These are phyloP conservation scores for Netelia melanura DNA, from an alignment of 2,888 invertebrate species.

Conservation along the genomic window DNA sequence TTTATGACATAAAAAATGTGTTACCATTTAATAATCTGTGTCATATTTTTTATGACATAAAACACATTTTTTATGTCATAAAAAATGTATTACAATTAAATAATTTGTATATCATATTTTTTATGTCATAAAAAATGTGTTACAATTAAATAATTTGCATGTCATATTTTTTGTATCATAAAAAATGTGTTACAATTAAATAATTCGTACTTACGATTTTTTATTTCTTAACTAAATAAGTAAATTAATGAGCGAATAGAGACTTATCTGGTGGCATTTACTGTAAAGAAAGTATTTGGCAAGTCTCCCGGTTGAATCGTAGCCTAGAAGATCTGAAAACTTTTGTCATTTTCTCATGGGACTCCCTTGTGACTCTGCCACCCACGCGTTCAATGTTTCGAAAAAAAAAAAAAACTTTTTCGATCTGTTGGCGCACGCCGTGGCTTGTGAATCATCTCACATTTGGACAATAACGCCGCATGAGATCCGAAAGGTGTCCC, in stretches of 20 bases:
- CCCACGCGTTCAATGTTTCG: conserved; percentile 79
- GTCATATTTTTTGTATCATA: too few species aligned
- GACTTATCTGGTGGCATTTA: conserved; percentile 27
- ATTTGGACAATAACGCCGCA: conserved; percentile 82
- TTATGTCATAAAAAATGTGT: too few species aligned
- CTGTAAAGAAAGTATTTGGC: conserved; percentile 60
- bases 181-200: too few species aligned
- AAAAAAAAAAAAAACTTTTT: conserved; percentile 63
- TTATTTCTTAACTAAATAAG: too few species aligned
- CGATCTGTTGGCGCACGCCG: conserved; percentile 70
- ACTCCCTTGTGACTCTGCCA: conserved; percentile 70
- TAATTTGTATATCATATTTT: too few species aligned
- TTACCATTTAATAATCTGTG: too few species aligned
- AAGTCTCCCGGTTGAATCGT: conserved; percentile 53
- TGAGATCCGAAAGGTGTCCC: conserved; percentile 83
- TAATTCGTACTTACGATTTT: too few species aligned
- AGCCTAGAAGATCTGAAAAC: conserved; percentile 18
- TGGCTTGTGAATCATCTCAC: conserved; percentile 74
- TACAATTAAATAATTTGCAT: too few species aligned
- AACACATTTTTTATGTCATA: too few species aligned
- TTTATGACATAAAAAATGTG: too few species aligned
- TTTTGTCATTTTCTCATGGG: conserved; percentile 41
- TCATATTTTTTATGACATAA: too few species aligned
- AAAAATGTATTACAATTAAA: neutral
- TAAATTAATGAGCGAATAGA: conserved; percentile 12